A percentile compares a stretch with the other conserved stretches of the same genome.
Conservation (phyloP, 2,888 invertebrate species). For the Clistopyga incitator region DNA sequence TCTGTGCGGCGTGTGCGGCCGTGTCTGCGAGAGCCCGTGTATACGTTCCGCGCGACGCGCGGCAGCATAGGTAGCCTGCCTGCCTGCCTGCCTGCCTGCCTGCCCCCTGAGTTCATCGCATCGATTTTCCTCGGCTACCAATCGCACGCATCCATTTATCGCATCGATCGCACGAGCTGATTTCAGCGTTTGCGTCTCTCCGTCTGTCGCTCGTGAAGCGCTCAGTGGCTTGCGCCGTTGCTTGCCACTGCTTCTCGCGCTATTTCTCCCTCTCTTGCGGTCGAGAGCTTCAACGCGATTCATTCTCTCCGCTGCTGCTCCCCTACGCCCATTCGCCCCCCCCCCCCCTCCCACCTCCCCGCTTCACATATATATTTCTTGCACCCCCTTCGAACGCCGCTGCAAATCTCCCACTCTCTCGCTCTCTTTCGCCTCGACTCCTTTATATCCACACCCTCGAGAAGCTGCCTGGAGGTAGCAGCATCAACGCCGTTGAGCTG, state of each 20-base stretch:
- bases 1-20: conserved; percentile 75
- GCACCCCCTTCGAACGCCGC: conserved; percentile 18
- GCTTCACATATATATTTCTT: conserved; percentile 6
- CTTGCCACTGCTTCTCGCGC: conserved; percentile 30
- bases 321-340: conserved; percentile 3
- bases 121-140: conserved; percentile 85
- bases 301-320: conserved; percentile 33
- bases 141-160: conserved; percentile 92
- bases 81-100: no score
- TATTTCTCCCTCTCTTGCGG: conserved; percentile 47
- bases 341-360: background rate
- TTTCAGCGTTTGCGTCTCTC: conserved; percentile 82
- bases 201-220: conserved; percentile 57
- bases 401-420: conserved; percentile 11
- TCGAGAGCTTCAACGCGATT: conserved; percentile 48
- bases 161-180: conserved; percentile 88
- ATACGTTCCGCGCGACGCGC: conserved; percentile 57
- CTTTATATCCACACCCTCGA: conserved; percentile 44
- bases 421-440: conserved; percentile 24
- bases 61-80: conserved; percentile 71
- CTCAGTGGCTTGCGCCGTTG: conserved; percentile 37
- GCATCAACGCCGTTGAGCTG: background rate
- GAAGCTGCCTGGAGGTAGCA: conserved; percentile 20
- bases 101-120: conserved; percentile 75
- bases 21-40: conserved; percentile 70